These are phyloP conservation scores for Venustoraphidia nigricollis DNA, from an alignment of 2,888 invertebrate genomes.

Conservation along the genomic window DNA sequence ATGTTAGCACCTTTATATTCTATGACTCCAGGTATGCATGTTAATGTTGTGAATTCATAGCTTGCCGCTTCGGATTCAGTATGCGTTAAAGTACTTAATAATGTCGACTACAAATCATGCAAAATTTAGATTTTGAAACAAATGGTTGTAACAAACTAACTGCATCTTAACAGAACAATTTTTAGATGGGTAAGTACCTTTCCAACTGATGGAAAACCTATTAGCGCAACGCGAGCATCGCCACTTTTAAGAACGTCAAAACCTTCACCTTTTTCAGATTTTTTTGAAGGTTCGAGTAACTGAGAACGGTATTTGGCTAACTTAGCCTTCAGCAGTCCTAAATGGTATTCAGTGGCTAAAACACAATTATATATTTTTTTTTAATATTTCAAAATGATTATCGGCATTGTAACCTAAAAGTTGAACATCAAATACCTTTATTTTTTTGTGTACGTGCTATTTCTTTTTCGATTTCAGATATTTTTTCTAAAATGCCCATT, in stretches of 20 bases:
- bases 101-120: slow-evolving; percentile 54
- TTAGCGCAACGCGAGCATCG: slow-evolving; percentile 93
- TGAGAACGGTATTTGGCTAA: slow-evolving; percentile 90
- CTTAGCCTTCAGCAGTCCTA: slow-evolving; percentile 94
- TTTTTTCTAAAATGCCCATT: slow-evolving; percentile 99
- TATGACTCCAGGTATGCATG: slow-evolving; percentile 98
- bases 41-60: slow-evolving; percentile 97
- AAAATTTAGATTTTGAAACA: slow-evolving; percentile 4
- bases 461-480: slow-evolving; percentile 96
- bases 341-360: slow-evolving; percentile 96
- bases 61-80: slow-evolving; percentile 95
- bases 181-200: slow-evolving; percentile 47
- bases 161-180: not conserved
- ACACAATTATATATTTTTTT: slow-evolving; percentile 14
- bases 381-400: too few relatives aligned
- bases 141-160: too few relatives aligned
- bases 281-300: slow-evolving; percentile 85
- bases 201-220: slow-evolving; percentile 97
- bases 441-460: slow-evolving; percentile 98
- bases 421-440: slow-evolving; percentile 55
- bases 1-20: slow-evolving; percentile 98
- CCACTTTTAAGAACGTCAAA: slow-evolving; percentile 99
- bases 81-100: slow-evolving; percentile 86
- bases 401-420: not conserved
- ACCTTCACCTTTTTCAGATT: slow-evolving; percentile 89